Conservation (phyloP, 92 coral and sea anemone species). For the Parazoanthus darwini region DNA sequence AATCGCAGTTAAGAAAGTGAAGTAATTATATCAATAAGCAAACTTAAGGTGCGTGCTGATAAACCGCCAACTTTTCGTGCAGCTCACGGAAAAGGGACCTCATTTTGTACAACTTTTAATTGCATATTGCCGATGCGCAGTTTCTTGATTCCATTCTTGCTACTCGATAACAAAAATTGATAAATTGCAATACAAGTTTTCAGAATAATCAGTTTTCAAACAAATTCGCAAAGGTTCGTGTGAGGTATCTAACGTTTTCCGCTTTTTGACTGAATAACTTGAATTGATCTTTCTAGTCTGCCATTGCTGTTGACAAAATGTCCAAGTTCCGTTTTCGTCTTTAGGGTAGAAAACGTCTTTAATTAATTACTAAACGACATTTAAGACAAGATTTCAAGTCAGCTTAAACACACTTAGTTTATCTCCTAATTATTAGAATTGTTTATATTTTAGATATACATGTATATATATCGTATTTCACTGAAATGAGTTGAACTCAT, state of each 20-base stretch:
- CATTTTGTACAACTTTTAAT: not conserved
- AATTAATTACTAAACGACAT: not conserved
- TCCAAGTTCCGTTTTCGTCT: not conserved
- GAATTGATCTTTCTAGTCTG: not conserved
- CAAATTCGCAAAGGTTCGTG: not conserved
- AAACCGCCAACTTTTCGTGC: not conserved
- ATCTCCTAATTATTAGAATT: not conserved
- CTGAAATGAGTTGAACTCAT: too few relatives aligned
- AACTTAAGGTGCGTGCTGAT: not conserved
- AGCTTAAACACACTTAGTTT: not conserved
- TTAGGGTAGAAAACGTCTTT: not conserved
- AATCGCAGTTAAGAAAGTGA: not conserved
- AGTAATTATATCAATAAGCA: not conserved
- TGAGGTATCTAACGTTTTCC: too few relatives aligned
- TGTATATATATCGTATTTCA: too few relatives aligned
- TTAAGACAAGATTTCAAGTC: not conserved
- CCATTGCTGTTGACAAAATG: not conserved
- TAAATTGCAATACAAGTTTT: not conserved
- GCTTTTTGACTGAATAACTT: not conserved
- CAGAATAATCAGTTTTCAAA: not conserved
- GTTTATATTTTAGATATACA: too few relatives aligned
- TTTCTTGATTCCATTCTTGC: not conserved
- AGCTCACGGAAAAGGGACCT: not conserved
- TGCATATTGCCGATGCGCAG: not conserved
- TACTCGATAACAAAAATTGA: not conserved